Conservation (phyloP, 1,140 invertebrate species). For the Neomicropteryx cornuta region DNA sequence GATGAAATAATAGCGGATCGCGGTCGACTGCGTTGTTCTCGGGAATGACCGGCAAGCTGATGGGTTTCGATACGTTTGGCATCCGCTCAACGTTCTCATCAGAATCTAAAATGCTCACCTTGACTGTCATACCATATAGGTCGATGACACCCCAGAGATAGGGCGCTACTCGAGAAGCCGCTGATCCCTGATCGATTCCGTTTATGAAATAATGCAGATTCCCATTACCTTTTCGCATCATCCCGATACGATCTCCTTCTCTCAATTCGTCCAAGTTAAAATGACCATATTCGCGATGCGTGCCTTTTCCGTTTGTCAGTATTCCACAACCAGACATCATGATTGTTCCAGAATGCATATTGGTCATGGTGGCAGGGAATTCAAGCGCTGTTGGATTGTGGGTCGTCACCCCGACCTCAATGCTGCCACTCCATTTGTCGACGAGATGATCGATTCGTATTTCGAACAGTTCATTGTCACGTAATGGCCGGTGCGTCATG, state of each 20-base stretch:
- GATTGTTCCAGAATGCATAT: slow-evolving; percentile 88
- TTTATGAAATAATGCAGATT: slow-evolving; percentile 91
- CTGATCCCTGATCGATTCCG: slow-evolving; percentile 84
- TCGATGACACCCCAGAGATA: slow-evolving; percentile 89
- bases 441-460: slow-evolving; percentile 85
- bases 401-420: slow-evolving; percentile 89
- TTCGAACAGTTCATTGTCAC: slow-evolving; percentile 87
- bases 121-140: slow-evolving; percentile 93
- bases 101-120: no score
- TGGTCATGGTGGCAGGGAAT: slow-evolving; percentile 95
- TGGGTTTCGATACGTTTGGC: no score
- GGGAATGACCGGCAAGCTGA: no score
- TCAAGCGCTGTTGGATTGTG: slow-evolving; percentile 82
- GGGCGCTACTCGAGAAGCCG: slow-evolving; percentile 63
- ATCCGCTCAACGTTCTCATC: no score
- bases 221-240: slow-evolving; percentile 71
- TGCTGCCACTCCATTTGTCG: slow-evolving; percentile 87
- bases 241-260: slow-evolving; percentile 81
- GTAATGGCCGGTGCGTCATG: slow-evolving; percentile 78
- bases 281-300: slow-evolving; percentile 83
- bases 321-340: slow-evolving; percentile 98
- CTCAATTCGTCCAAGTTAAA: slow-evolving; percentile 89
- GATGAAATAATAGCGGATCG: slow-evolving; percentile 76
- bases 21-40: no score
- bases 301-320: slow-evolving; percentile 87